These are phyloP conservation scores for Andrena camellia DNA, from an alignment of 2,888 invertebrate species.

Conservation along the genomic window DNA sequence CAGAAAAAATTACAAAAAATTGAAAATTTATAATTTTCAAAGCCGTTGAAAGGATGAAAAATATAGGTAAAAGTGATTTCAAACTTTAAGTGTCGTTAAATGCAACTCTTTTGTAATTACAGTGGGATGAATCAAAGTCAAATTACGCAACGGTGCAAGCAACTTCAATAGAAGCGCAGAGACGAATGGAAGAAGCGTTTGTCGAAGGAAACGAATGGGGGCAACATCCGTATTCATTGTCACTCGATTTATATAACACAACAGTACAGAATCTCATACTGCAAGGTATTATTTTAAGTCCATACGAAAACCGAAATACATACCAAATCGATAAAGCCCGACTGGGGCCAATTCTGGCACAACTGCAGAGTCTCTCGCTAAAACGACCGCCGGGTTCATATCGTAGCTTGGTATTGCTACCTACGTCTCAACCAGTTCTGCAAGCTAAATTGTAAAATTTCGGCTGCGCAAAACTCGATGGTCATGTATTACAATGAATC, in stretches of 20 bases:
- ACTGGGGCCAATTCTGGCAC: slow-evolving; percentile 69
- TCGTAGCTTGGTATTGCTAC: slow-evolving; percentile 66
- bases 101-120: slow-evolving; percentile 44
- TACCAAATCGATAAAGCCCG: slow-evolving; percentile 74
- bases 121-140: slow-evolving; percentile 77
- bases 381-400: slow-evolving; percentile 75
- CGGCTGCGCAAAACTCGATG: neutral
- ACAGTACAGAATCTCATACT: slow-evolving; percentile 76
- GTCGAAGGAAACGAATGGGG: slow-evolving; percentile 68
- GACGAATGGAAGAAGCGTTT: slow-evolving; percentile 87
- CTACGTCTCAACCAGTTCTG: slow-evolving; percentile 66
- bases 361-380: slow-evolving; percentile 74
- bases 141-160: slow-evolving; percentile 84
- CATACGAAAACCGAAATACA: slow-evolving; percentile 58
- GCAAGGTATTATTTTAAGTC: slow-evolving; percentile 72
- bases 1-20: too few species aligned
- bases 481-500: neutral
- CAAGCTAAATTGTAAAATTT: slow-evolving; percentile 76
- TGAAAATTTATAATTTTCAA: too few species aligned
- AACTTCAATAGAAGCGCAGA: slow-evolving; percentile 87
- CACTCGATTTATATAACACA: slow-evolving; percentile 87
- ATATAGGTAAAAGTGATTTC: too few species aligned
- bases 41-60: too few species aligned
- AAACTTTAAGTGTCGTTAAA: too few species aligned
- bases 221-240: slow-evolving; percentile 90